Conservation (phyloP, 1,140 invertebrate genomes). For the Protaetia brevitarsis region DNA sequence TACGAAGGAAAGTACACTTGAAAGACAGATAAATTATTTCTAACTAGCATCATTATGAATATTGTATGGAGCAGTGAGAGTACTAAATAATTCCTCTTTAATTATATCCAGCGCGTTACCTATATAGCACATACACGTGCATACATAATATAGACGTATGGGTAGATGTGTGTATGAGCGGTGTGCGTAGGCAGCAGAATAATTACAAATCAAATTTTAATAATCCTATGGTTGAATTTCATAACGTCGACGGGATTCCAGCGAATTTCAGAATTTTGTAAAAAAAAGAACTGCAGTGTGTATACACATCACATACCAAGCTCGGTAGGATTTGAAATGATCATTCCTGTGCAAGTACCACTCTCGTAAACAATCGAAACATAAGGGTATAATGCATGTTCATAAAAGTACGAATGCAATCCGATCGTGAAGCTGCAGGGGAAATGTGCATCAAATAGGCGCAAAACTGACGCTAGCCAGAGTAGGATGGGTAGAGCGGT, state of each 20-base stretch:
- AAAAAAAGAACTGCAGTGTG: not conserved
- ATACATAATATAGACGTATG: too few relatives aligned
- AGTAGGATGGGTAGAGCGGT: not conserved
- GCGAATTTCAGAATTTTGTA: not conserved
- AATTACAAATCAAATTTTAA: slow-evolving; percentile 22
- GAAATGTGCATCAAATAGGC: not conserved
- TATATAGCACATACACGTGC: not conserved
- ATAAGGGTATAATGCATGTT: not conserved
- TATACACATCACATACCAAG: too few relatives aligned
- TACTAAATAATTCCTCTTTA: not conserved
- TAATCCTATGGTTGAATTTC: slow-evolving; percentile 2
- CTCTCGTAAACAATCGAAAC: not conserved
- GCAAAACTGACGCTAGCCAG: not conserved
- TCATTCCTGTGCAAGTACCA: not conserved
- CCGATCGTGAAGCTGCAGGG: not conserved
- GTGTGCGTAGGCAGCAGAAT: not conserved
- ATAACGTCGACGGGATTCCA: not conserved
- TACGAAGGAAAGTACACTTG: not conserved
- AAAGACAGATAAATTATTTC: not conserved
- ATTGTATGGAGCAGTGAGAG: not conserved
- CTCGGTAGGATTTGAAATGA: not conserved
- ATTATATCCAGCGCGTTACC: not conserved
- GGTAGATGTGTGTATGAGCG: not conserved
- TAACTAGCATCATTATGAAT: not conserved
- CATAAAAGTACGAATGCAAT: not conserved